Base-by-base conservation (phyloP, 2,888 invertebrate species). In the Trichogramma dendrolimi region DNA sequence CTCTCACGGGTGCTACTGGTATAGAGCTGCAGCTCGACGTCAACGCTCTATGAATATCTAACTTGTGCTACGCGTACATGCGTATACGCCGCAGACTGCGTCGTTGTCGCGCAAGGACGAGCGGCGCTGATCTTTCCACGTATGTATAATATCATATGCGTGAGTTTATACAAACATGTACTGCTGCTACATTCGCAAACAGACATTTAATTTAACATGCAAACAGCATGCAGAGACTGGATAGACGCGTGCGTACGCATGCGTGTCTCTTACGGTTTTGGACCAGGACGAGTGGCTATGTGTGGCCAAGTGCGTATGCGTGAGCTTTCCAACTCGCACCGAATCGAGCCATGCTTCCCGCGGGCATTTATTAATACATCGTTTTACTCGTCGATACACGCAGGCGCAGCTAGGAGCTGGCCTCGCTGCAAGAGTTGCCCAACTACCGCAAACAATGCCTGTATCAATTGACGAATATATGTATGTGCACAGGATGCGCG, bases 201-300 rank as follows among this genome's bases (percentile, higher is more conserved):
- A 77, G 71, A 72, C 75, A 72, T 76, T 77, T 78, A 78, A 79
- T 79, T 78, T 76, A 73, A 72, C 72, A 75, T 76, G 75, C 75
- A 79, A 79, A 79, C 76, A 79, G 73, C 69, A 71, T 68, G 69
- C 70, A 70, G 8, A 46, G 8, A 46, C 27, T 27, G 27, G 27
- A 27, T 59, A 59, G 46, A 62, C 7, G 42, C 40, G 49, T 46
- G 27, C 39, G 27, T 27, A 27, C 27, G 27, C 27, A 27, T 27
- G 27, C 27, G 27, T 27, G 27, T 27, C 27, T 27, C 27, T 27
- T 27, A 27, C 27, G 60, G 54, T 48, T 54, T 41, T 14, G 27
- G 56, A 56, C 52, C 62, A 66, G 63, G 63, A 64, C 60, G 61
- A 60, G 58, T 57, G 55, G 52, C 42, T 54, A 27, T 53, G n/a